Conservation (phyloP, 2,113 vertebrate genomes). For the Notothenia rossii region DNA sequence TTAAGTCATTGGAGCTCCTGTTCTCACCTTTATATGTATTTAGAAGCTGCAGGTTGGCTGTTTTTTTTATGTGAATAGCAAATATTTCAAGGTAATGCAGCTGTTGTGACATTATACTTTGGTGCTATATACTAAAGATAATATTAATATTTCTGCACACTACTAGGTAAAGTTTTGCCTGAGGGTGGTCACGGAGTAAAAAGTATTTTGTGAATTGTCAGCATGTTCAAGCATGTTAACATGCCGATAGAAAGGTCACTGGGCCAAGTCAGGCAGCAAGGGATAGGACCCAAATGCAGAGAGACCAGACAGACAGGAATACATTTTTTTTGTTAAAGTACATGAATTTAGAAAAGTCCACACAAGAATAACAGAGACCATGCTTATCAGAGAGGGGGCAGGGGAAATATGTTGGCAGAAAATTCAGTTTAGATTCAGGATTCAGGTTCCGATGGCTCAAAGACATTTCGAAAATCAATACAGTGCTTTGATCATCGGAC, state of each 20-base stretch:
- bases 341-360: not conserved
- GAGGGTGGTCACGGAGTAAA: not conserved
- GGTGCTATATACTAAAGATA: too few species aligned
- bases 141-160: too few species aligned
- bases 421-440: not conserved
- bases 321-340: not conserved
- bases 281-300: not conserved
- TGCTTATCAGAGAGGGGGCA: not conserved
- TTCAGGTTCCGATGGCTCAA: not conserved
- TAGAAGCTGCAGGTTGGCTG: not conserved
- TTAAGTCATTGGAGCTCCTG: not conserved
- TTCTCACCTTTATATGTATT: not conserved
- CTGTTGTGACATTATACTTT: not conserved
- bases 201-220: not conserved
- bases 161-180: not conserved
- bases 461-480: not conserved
- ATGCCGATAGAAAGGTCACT: not conserved
- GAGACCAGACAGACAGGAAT: not conserved
- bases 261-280: not conserved
- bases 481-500: too few species aligned
- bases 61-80: not conserved
- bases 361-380: not conserved
- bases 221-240: slow-evolving; percentile 2
- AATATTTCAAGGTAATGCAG: not conserved
- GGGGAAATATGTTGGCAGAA: not conserved